Evolutionary conservation across 2,113 vertebrate genomes (phyloP).

Genomic region (Leiothrix lutea): DNA sequence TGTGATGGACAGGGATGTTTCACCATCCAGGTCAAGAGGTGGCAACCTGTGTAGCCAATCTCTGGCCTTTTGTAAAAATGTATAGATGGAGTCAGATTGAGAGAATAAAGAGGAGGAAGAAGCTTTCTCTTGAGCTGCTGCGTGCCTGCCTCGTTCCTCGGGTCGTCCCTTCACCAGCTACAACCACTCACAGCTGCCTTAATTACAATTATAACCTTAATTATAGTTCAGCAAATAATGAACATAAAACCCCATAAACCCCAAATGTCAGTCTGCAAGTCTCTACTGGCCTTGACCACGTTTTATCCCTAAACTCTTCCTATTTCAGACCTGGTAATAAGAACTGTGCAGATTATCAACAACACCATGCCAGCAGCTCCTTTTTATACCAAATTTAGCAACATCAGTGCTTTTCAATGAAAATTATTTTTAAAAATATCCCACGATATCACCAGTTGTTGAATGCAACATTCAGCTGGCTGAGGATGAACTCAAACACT

Average conservation of each 20-base stretch:
- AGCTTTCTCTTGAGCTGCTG: too few relatives aligned
- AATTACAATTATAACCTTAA: background rate
- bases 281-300: background rate
- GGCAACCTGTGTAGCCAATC: too few relatives aligned
- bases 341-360: background rate
- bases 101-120: too few relatives aligned
- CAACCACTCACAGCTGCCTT: background rate
- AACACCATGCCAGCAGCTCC: background rate
- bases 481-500: background rate
- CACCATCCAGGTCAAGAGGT: too few relatives aligned
- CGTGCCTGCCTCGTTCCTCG: too few relatives aligned
- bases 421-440: background rate
- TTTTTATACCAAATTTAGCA: background rate
- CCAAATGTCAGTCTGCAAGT: background rate
- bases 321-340: background rate
- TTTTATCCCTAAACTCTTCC: background rate
- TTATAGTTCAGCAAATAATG: background rate
- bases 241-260: background rate
- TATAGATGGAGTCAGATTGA: too few relatives aligned
- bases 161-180: too few relatives aligned
- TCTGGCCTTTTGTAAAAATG: too few relatives aligned
- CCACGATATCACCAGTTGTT: background rate
- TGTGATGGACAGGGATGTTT: too few relatives aligned
- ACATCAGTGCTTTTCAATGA: background rate
- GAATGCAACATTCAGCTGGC: background rate